Percentiles rank a stretch among this genome's conserved stretches.
These are phyloP conservation scores for Leucophenga maculata DNA, from an alignment of 2,888 invertebrate species.

Conservation along the genomic window DNA sequence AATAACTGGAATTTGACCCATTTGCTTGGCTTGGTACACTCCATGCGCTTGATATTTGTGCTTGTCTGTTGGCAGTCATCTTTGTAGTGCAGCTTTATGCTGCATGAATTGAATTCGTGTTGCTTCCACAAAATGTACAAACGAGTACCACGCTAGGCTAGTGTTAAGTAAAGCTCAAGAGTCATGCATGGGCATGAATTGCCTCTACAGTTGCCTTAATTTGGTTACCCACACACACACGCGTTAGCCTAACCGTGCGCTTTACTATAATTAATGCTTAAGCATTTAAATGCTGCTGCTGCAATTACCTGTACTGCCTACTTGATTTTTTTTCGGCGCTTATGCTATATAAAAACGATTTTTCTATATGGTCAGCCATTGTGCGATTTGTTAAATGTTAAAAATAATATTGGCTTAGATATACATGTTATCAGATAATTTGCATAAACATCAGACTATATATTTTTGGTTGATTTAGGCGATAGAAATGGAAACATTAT, in stretches of 20 bases:
- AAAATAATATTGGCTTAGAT: too few relatives aligned
- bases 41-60: constrained; percentile 22
- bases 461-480: too few relatives aligned
- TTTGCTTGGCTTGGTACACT: constrained; percentile 19
- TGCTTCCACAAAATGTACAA: background rate
- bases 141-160: background rate
- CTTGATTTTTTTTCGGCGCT: too few relatives aligned
- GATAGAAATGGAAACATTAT: too few relatives aligned
- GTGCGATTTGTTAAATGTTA: too few relatives aligned
- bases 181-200: background rate
- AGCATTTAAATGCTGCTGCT: constrained; percentile 33
- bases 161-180: background rate
- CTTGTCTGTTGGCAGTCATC: background rate
- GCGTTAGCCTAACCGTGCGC: background rate
- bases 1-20: constrained; percentile 35
- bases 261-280: constrained; percentile 35
- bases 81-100: background rate
- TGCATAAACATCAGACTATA: too few relatives aligned
- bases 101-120: background rate
- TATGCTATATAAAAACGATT: too few relatives aligned
- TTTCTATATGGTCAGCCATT: too few relatives aligned
- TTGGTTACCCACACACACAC: constrained; percentile 36
- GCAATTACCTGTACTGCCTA: constrained; percentile 39
- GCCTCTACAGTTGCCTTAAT: constrained; percentile 24
- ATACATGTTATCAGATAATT: too few relatives aligned